Evolutionary conservation across 2,113 vertebrate species (phyloP).

Genomic region (Thamnophis sirtalis): DNA sequence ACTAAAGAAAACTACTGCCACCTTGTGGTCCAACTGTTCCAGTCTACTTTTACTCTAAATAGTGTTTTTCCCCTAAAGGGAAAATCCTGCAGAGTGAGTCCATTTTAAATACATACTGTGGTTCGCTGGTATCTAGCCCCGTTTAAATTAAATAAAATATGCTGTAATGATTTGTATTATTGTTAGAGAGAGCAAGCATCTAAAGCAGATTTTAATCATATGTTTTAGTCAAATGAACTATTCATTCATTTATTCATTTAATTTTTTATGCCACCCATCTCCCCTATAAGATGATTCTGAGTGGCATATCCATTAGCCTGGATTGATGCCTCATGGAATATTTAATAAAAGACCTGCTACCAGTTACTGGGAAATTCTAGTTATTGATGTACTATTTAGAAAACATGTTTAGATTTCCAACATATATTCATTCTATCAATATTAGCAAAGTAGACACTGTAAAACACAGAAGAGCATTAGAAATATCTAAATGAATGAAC

Average conservation of each 20-base stretch:
- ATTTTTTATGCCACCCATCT: background rate
- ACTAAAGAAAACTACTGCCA: slow-evolving; percentile 58
- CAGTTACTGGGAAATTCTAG: background rate
- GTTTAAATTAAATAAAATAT: background rate
- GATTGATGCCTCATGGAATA: background rate
- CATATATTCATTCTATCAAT: background rate
- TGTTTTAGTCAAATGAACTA: background rate
- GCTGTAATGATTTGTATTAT: background rate
- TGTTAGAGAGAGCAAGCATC: background rate
- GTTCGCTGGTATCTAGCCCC: background rate
- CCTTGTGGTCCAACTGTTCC: slow-evolving; percentile 53
- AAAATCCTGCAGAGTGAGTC: background rate
- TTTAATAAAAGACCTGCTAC: background rate
- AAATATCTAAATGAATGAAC: background rate
- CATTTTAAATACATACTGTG: background rate
- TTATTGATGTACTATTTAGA: background rate
- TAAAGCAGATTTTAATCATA: background rate
- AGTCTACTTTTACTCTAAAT: background rate
- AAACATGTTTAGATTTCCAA: background rate
- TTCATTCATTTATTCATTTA: background rate
- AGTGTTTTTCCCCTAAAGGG: background rate
- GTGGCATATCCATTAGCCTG: background rate
- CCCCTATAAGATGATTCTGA: background rate
- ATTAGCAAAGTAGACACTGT: background rate
- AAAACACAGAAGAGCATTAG: background rate